Evolutionary conservation across 1,140 invertebrate species (phyloP).

Genomic region (Tetramorium parvispinum): DNA sequence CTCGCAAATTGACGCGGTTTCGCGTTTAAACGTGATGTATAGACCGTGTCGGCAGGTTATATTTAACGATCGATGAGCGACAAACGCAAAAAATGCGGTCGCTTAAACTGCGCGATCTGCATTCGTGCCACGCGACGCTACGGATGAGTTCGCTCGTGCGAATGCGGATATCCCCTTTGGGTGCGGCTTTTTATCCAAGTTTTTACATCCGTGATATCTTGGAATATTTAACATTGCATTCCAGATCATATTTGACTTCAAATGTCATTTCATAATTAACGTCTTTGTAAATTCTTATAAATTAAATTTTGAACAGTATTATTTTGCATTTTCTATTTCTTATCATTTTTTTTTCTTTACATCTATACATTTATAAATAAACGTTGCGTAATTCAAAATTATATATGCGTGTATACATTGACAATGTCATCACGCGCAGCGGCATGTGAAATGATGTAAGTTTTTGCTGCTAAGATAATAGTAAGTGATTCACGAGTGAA

Average conservation of each 20-base stretch:
- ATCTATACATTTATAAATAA: background rate
- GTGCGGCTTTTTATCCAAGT: background rate
- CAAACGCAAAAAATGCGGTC: slow-evolving; percentile 23
- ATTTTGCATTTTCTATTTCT: background rate
- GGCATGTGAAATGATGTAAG: background rate
- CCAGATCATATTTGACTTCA: background rate
- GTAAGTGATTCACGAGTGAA: slow-evolving; percentile 8
- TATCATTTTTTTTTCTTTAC: background rate
- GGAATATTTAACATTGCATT: background rate
- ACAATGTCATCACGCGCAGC: slow-evolving; percentile 29
- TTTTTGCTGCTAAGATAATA: slow-evolving; percentile 19
- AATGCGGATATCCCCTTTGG: slow-evolving; percentile 39
- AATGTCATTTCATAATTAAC: background rate
- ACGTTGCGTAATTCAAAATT: slow-evolving; percentile 12
- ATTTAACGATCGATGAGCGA: slow-evolving; percentile 47
- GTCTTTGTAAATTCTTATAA: background rate
- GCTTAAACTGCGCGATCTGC: slow-evolving; percentile 35
- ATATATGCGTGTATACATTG: background rate
- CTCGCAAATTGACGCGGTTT: slow-evolving; percentile 70
- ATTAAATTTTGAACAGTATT: background rate
- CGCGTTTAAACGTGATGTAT: slow-evolving; percentile 61
- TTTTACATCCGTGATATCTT: background rate
- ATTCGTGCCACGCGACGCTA: slow-evolving; percentile 56
- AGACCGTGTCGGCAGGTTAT: slow-evolving; percentile 51
- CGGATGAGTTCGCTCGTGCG: slow-evolving; percentile 72